These are phyloP conservation scores for Peucedramus taeniatus DNA, from an alignment of 2,113 vertebrate species.

Conservation along the genomic window DNA sequence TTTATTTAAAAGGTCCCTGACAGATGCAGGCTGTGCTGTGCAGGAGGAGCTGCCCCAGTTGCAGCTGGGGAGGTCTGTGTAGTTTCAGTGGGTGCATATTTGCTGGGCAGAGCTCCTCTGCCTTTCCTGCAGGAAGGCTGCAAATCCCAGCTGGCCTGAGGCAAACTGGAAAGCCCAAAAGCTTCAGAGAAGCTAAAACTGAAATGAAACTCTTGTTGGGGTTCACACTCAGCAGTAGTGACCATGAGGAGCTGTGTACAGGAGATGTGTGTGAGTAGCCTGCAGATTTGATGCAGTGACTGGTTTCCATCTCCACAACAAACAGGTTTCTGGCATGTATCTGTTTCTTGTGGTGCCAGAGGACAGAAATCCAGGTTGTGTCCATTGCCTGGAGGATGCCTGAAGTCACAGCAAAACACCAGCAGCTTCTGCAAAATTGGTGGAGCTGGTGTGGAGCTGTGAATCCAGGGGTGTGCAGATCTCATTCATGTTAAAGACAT, in stretches of 20 bases:
- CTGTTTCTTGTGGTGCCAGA: neutral
- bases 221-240: neutral
- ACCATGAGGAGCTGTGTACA: neutral
- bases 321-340: neutral
- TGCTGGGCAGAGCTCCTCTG: neutral
- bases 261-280: neutral
- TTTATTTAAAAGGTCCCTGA: neutral
- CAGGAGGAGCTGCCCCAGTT: neutral
- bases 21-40: neutral
- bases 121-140: neutral
- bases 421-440: neutral
- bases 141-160: neutral
- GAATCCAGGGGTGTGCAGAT: neutral
- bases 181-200: neutral
- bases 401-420: neutral
- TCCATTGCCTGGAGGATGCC: neutral
- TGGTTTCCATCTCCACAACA: neutral
- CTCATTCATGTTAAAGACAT: neutral
- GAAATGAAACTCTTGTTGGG: neutral
- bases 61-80: neutral
- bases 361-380: neutral
- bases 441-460: neutral
- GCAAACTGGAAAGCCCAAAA: neutral
- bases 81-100: accelerated
- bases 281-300: accelerated